Percentiles rank a stretch among this genome's conserved stretches.
These are phyloP conservation scores for Beroe ovata DNA, from an alignment of 37 sponge, comb jelly and placozoan genomes.

Conservation along the genomic window DNA sequence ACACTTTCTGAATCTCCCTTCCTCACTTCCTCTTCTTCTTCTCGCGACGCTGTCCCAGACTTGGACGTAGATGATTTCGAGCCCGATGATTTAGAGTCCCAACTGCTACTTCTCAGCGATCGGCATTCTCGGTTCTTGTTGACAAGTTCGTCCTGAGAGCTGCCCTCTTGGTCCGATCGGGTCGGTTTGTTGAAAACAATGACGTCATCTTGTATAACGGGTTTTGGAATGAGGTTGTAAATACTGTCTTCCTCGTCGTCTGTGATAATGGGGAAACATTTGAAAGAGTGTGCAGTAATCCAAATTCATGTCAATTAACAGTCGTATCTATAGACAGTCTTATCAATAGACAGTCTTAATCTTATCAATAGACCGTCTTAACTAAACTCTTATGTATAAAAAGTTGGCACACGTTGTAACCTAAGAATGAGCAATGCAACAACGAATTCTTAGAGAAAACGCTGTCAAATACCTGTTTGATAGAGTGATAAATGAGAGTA, in stretches of 20 bases:
- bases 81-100: neutral
- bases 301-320: too few relatives aligned
- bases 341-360: too few relatives aligned
- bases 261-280: too few relatives aligned
- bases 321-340: too few relatives aligned
- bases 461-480: neutral
- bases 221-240: conserved; percentile 1
- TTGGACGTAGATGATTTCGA: neutral
- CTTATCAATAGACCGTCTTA: too few relatives aligned
- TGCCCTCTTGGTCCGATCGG: neutral
- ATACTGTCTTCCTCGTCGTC: conserved; percentile 48
- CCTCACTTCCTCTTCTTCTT: too few relatives aligned
- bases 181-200: neutral
- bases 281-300: too few relatives aligned
- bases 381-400: too few relatives aligned
- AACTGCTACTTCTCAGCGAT: neutral
- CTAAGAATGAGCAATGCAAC: too few relatives aligned
- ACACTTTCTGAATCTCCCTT: too few relatives aligned
- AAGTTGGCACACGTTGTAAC: too few relatives aligned
- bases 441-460: neutral
- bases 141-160: neutral
- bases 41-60: neutral
- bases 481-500: conserved; percentile 26
- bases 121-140: neutral
- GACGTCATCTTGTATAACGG: conserved; percentile 7